Conservation (phyloP, 2,888 invertebrate species). For the Digitonthophagus gazella region DNA sequence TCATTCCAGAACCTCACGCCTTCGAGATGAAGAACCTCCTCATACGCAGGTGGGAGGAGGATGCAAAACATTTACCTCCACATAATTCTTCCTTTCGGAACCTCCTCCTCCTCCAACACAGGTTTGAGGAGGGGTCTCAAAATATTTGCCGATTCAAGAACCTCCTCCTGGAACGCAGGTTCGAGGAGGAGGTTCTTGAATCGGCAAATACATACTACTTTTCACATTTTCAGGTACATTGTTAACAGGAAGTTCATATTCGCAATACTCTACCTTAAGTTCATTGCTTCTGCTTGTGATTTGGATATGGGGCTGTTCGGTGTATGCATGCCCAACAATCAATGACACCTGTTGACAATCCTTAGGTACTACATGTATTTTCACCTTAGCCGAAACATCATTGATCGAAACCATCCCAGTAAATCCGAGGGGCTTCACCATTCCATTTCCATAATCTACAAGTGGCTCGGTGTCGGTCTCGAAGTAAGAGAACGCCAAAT, state of each 20-base stretch:
- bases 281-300: slow-evolving; percentile 29
- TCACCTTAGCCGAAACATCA: slow-evolving; percentile 22
- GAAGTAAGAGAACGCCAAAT: slow-evolving; percentile 23
- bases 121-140: too few relatives aligned
- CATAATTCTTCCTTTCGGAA: too few relatives aligned
- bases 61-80: too few relatives aligned
- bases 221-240: slow-evolving; percentile 14
- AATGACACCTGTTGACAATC: slow-evolving; percentile 31
- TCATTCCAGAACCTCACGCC: too few relatives aligned
- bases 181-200: too few relatives aligned
- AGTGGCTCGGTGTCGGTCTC: slow-evolving; percentile 26
- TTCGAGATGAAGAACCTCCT: too few relatives aligned
- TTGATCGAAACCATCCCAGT: slow-evolving; percentile 20
- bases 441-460: slow-evolving; percentile 31
- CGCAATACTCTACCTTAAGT: slow-evolving; percentile 24
- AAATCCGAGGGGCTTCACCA: slow-evolving; percentile 26
- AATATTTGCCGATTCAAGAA: too few relatives aligned
- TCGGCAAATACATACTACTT: too few relatives aligned
- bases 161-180: too few relatives aligned
- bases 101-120: too few relatives aligned
- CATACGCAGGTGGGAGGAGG: too few relatives aligned
- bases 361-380: slow-evolving; percentile 32
- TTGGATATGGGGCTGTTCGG: slow-evolving; percentile 30
- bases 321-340: slow-evolving; percentile 35
- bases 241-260: slow-evolving; percentile 22